These are phyloP conservation scores for Pogonognathellus flavescens DNA, from an alignment of 1,140 invertebrate species.

Conservation along the genomic window DNA sequence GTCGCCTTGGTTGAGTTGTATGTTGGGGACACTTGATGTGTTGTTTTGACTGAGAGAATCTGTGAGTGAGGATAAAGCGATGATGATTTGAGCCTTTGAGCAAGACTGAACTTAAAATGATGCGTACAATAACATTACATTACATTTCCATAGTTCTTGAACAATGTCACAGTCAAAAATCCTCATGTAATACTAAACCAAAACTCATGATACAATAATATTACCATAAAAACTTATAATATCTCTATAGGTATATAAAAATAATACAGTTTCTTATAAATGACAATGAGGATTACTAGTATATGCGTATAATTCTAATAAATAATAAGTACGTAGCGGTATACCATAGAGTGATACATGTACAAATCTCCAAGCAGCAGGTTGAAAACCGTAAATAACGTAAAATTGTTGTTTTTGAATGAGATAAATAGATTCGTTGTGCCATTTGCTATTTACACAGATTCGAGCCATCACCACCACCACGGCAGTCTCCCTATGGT, in stretches of 20 bases:
- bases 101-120: constrained; percentile 24
- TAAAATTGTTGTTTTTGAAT: constrained; percentile 23
- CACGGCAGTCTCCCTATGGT: too few relatives aligned
- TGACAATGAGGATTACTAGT: too few relatives aligned
- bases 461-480: neutral
- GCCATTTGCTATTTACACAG: neutral
- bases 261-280: too few relatives aligned
- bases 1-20: too few relatives aligned
- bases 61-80: too few relatives aligned
- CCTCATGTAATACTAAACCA: neutral
- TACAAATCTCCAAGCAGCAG: neutral
- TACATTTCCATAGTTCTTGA: neutral
- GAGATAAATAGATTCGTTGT: constrained; percentile 21
- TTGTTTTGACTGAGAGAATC: too few relatives aligned
- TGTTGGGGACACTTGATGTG: too few relatives aligned
- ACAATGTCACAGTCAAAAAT: constrained; percentile 12
- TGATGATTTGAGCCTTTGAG: neutral
- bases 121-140: neutral
- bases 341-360: neutral
- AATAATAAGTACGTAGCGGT: neutral
- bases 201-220: too few relatives aligned
- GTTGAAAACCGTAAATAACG: constrained; percentile 43
- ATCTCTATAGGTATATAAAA: too few relatives aligned
- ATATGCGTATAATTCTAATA: too few relatives aligned
- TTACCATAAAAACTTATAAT: too few relatives aligned